Conservation (phyloP, 2,888 invertebrate genomes). For the Drosophila mercatorum region DNA sequence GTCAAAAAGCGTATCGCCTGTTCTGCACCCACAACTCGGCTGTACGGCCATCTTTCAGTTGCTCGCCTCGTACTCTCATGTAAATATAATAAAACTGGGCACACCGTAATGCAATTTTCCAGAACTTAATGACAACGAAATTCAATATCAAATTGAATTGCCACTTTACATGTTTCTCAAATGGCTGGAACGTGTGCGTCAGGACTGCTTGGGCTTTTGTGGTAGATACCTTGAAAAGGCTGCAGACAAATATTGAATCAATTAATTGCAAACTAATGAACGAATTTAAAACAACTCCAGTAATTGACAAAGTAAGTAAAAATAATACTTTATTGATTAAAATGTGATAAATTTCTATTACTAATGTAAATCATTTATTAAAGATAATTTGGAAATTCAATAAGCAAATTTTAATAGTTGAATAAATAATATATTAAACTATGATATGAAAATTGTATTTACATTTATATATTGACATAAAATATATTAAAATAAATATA, state of each 20-base stretch:
- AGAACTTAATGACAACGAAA: slow-evolving; percentile 51
- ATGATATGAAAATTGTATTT: neutral
- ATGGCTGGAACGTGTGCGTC: slow-evolving; percentile 19
- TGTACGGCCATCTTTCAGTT: slow-evolving; percentile 22
- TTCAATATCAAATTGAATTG: slow-evolving; percentile 57
- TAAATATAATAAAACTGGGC: slow-evolving; percentile 53
- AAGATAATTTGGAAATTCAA: neutral
- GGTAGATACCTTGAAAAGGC: neutral
- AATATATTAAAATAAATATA: no score
- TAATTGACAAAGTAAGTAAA: neutral
- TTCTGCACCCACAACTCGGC: slow-evolving; percentile 16
- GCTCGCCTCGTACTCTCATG: slow-evolving; percentile 20
- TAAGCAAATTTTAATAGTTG: neutral
- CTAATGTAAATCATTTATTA: neutral
- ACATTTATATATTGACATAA: no score
- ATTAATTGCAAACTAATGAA: neutral
- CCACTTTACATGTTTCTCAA: slow-evolving; percentile 17
- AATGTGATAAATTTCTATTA: neutral
- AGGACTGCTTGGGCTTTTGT: neutral
- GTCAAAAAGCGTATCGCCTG: slow-evolving; percentile 56
- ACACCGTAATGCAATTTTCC: slow-evolving; percentile 40
- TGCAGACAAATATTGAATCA: neutral
- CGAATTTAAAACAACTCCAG: neutral
- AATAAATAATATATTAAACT: neutral
- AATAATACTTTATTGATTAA: neutral